These are phyloP conservation scores for Odontophorus gujanensis DNA, from an alignment of 2,113 vertebrate species.

Conservation along the genomic window DNA sequence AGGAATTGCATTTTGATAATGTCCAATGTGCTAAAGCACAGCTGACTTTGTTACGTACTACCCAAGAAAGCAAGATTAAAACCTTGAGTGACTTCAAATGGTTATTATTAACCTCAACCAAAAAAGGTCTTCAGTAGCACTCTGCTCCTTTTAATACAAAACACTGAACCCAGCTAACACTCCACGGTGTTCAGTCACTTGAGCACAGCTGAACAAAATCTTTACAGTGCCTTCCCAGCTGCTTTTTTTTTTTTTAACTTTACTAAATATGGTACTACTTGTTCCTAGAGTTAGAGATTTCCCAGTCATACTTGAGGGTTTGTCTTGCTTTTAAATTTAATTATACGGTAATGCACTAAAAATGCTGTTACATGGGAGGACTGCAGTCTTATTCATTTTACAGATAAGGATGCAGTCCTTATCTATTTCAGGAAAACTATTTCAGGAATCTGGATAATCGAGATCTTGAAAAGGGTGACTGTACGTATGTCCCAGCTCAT, in stretches of 20 bases:
- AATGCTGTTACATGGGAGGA: constrained; percentile 7
- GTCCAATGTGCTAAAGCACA: background rate
- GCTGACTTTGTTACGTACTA: background rate
- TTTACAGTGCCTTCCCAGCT: background rate
- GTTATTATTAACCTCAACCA: background rate
- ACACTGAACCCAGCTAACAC: background rate
- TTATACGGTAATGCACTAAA: constrained; percentile 8
- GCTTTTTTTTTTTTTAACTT: background rate
- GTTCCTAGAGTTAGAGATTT: background rate
- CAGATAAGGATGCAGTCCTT: background rate
- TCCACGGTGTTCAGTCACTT: background rate
- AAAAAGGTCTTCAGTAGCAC: background rate
- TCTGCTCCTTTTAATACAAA: background rate
- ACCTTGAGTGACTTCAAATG: background rate
- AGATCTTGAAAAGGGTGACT: background rate
- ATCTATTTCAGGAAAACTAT: background rate
- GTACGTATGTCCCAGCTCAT: background rate
- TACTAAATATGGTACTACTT: background rate
- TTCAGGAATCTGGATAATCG: background rate
- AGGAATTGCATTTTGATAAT: background rate
- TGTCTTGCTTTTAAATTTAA: constrained; percentile 17
- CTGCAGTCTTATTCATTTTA: background rate
- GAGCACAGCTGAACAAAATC: background rate
- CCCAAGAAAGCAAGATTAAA: background rate
- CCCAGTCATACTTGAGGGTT: background rate